Conservation (phyloP, 2,113 vertebrate species). For the Charadrius vociferus region DNA sequence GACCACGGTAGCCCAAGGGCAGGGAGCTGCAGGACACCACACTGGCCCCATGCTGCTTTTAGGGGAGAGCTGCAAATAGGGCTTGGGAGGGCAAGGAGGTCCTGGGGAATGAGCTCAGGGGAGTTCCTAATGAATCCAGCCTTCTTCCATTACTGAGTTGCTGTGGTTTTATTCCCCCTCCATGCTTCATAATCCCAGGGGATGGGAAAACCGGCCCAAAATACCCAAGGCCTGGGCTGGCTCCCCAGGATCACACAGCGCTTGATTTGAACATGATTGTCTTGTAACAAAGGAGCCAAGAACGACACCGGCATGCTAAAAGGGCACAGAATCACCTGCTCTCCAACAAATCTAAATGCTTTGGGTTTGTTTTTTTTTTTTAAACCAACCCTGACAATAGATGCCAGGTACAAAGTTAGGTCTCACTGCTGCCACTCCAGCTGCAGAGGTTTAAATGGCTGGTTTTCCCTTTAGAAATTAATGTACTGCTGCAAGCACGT, state of each 20-base stretch:
- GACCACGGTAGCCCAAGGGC: fast-evolving
- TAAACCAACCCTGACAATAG: not conserved
- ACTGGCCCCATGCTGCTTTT: not conserved
- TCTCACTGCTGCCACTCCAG: not conserved
- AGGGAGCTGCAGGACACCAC: not conserved
- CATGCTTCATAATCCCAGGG: not conserved
- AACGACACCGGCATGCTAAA: not conserved
- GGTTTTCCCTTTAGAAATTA: not conserved
- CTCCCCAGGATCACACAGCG: not conserved
- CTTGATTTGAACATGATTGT: not conserved
- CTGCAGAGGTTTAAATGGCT: not conserved
- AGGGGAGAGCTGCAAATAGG: not conserved
- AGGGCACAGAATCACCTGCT: not conserved
- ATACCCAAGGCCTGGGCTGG: not conserved
- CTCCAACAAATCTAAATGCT: not conserved
- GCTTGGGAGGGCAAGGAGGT: not conserved
- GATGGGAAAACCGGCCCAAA: not conserved
- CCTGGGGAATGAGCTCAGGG: not conserved
- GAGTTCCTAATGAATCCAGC: not conserved
- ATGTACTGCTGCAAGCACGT: not conserved
- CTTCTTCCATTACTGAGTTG: not conserved
- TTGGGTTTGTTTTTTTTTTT: not conserved
- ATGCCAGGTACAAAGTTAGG: not conserved
- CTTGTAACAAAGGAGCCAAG: not conserved
- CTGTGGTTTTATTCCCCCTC: not conserved